Evolutionary conservation across 2,113 vertebrate species (phyloP), one percentile per base, ranked within the genome.

Genomic region (Cinclus mexicanus): DNA sequence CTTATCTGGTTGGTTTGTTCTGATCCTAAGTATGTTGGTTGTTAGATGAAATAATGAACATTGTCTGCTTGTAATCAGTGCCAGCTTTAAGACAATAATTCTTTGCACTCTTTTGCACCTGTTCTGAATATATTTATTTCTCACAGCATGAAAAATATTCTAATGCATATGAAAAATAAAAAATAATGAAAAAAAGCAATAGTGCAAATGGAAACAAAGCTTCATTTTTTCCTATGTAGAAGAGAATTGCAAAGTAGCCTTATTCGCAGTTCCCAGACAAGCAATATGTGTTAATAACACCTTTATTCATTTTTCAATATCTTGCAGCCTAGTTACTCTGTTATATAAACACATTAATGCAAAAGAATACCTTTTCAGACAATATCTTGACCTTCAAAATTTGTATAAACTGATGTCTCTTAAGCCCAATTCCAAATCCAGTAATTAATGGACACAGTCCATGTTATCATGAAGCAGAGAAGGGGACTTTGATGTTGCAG

Each of bases 1-100:
- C 72, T 89, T 64, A 6, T 53, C 29, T 74, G 31, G 26, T n/a
- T 60, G 57, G 2, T 55, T 47, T 77, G 55, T 10, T 9, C 37
- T 39, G 44, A 31, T 70, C 9, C 64, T 59, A 87, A 42, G 7
- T 67, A 17, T 70, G 44, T 46, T 76, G 29, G 13, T 83, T 93
- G 53, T 78, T 82, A 92, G 74, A 64, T 65, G 26, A 61, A 94
- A 55, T 88, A 87, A 72, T 64, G 63, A 70, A 56, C 44, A 7
- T 79, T 78, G 2, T 76, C n/a, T 84, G 46, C 75, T 78, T 81
- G n/a, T 83, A 91, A 89, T 63, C 68, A 68, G 55, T 70, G 41
- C 55, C 89, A 83, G 25, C 61, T 90, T 93, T 80, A 52, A 97
- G 61, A 39, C 42, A 64, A 63, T 84, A 50, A 47, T 72, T 95